These are phyloP conservation scores for Cnemophilus loriae DNA, from an alignment of 2,113 vertebrate genomes.

Conservation along the genomic window DNA sequence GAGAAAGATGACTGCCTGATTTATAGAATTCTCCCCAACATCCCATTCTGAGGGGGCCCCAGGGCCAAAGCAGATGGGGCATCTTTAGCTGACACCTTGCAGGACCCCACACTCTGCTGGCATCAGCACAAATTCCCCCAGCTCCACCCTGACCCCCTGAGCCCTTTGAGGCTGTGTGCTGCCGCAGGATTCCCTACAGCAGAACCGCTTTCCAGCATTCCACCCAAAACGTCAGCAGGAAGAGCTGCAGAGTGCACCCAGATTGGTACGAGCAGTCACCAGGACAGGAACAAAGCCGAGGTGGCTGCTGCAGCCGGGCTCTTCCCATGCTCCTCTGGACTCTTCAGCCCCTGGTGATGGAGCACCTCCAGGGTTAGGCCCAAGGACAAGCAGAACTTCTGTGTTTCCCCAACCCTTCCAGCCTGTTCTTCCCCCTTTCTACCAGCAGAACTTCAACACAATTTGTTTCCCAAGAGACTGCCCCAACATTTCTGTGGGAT, in stretches of 20 bases:
- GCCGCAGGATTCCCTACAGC: background rate
- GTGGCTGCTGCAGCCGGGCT: background rate
- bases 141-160: background rate
- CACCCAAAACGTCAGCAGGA: background rate
- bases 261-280: background rate
- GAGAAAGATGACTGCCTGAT: background rate
- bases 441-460: background rate
- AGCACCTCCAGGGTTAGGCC: background rate
- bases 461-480: background rate
- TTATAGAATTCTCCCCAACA: background rate
- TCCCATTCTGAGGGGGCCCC: background rate
- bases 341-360: background rate
- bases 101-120: background rate
- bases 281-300: background rate
- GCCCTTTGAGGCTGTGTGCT: rapidly evolving
- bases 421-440: background rate
- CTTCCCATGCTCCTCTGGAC: background rate
- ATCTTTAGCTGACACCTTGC: background rate
- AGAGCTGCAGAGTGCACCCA: background rate
- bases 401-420: background rate
- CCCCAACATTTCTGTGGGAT: background rate
- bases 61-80: background rate
- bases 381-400: background rate
- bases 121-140: background rate
- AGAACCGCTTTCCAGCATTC: background rate